Percentiles rank a stretch among this genome's conserved stretches.
Conservation (phyloP, 2,797 vertebrate species). For the Hirundo rustica region DNA sequence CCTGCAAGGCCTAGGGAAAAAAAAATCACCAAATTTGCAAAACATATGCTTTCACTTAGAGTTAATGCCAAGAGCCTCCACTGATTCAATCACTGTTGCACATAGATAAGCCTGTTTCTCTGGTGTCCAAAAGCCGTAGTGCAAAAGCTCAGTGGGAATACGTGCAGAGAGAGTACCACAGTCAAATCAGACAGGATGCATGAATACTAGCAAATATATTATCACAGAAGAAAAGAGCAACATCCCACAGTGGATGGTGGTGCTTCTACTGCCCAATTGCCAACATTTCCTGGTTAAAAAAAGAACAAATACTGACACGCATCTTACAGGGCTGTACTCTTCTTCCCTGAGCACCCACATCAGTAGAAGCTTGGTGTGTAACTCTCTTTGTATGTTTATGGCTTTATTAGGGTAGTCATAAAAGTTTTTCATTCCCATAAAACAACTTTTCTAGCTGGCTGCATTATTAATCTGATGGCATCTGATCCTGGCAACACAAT, state of each 20-base stretch:
- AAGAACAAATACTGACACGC: background rate
- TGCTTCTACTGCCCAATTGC: background rate
- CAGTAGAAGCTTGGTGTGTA: background rate
- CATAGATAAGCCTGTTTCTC: background rate
- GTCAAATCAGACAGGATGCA: background rate
- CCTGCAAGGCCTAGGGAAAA: background rate
- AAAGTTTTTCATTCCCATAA: constrained; percentile 44
- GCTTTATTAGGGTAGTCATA: constrained; percentile 21
- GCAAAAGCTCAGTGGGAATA: background rate
- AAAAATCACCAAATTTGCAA: background rate
- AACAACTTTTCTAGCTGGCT: constrained; percentile 41
- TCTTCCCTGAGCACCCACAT: background rate
- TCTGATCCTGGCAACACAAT: constrained; percentile 5
- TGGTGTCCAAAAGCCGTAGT: background rate
- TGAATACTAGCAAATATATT: background rate
- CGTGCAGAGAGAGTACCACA: background rate
- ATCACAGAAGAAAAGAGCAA: background rate
- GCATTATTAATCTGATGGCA: constrained; percentile 23
- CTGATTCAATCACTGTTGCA: background rate
- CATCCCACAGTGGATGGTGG: background rate
- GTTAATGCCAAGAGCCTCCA: background rate
- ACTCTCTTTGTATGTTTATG: constrained; percentile 32
- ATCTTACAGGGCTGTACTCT: background rate
- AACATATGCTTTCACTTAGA: constrained; percentile 18
- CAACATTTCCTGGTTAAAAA: background rate